Conservation (phyloP, 2,888 invertebrate genomes). For the Fabriciana adippe region DNA sequence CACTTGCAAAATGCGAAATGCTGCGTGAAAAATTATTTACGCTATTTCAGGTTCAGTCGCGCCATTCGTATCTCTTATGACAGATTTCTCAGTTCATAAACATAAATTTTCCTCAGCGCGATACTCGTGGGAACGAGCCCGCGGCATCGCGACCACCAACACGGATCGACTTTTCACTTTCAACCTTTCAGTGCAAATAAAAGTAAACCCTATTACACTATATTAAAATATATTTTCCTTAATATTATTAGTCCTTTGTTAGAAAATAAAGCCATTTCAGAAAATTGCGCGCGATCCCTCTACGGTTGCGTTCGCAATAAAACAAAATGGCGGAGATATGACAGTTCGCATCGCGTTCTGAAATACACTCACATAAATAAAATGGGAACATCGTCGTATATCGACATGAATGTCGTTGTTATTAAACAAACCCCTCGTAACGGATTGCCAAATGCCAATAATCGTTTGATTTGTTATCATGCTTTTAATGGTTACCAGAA, state of each 20-base stretch:
- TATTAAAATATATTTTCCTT: constrained; percentile 43
- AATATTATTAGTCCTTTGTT: constrained; percentile 43
- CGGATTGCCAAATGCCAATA: constrained; percentile 40
- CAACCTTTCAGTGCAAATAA: constrained; percentile 46
- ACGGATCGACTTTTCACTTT: constrained; percentile 78
- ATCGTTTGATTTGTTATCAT: constrained; percentile 40
- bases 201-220: constrained; percentile 47
- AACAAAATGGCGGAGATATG: constrained; percentile 64
- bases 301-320: constrained; percentile 65
- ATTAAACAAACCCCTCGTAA: constrained; percentile 42
- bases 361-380: constrained; percentile 62
- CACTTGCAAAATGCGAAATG: constrained; percentile 41
- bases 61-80: constrained; percentile 77
- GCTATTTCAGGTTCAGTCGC: constrained; percentile 73
- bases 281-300: constrained; percentile 57
- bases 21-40: constrained; percentile 76
- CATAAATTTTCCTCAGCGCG: constrained; percentile 78
- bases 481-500: constrained; percentile 38
- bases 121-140: constrained; percentile 79
- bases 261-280: constrained; percentile 75
- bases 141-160: constrained; percentile 75
- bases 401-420: constrained; percentile 49
- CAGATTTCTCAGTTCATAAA: constrained; percentile 80
- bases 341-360: constrained; percentile 50
- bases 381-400: constrained; percentile 63